Evolutionary conservation across 2,888 invertebrate genomes (phyloP), one percentile per base, ranked within the genome.

Genomic region (Tuta absoluta): DNA sequence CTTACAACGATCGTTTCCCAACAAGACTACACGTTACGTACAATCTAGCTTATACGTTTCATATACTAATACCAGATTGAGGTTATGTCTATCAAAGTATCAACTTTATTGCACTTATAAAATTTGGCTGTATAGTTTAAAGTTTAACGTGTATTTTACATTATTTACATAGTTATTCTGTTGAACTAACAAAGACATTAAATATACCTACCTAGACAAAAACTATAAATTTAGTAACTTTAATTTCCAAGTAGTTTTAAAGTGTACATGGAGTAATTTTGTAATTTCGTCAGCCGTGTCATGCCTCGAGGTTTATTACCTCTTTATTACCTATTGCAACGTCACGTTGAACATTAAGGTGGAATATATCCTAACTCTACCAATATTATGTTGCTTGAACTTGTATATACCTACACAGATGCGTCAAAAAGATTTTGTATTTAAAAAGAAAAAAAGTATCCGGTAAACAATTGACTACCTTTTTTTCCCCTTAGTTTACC

Each of bases 271-370:
- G 19, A 17, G 57, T 48, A 19, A 63, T 63, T 63, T 33, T 45
- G 59, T 51, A 64, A 23, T 49, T 64, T 59, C 37, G 51, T 51
- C 38, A 64, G 5, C 23, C 51, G 23, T 14, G 41, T 59, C 63
- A 19, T 63, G 48, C 48, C 63, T 24, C 24, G 45, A 62, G 61
- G 63, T 63, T 63, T 63, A 63, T 63, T 57, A 28, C 58, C 63
- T 23, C 57, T 63, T 63, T 63, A 63, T 63, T 57, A 28, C 58
- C 63, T 23, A 58, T 63, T 63, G 58, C 63, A 38, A 63, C 45
- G 63, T 63, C 57, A 21, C 57, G 33, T 58, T 19, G 38, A 56
- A 56, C 56, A 56, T 33, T 56, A 33, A 33, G 33, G 28, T 56
- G 33, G 7, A 33, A 33, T 33, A 33, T 33, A 33, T 33, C 10